These are phyloP conservation scores for Clarias pachynema DNA, from an alignment of 2,797 vertebrate genomes.

Conservation along the genomic window DNA sequence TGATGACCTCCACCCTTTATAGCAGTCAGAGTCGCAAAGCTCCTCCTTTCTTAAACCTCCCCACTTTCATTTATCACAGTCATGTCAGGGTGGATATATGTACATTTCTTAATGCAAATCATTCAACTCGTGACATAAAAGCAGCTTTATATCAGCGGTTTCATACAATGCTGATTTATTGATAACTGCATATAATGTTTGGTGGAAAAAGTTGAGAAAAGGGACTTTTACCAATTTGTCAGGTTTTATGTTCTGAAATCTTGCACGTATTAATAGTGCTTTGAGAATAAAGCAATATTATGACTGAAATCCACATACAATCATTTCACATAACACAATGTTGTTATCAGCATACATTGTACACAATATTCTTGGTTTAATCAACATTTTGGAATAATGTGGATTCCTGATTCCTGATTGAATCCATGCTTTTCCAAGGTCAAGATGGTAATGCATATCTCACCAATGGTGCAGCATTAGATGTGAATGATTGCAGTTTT, in stretches of 20 bases:
- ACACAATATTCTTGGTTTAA: not conserved
- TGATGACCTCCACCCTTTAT: slow-evolving; percentile 16
- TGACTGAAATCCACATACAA: not conserved
- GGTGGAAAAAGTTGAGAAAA: not conserved
- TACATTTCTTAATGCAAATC: not conserved
- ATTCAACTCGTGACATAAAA: not conserved
- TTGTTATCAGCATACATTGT: not conserved
- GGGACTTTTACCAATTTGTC: not conserved
- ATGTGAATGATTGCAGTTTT: not conserved
- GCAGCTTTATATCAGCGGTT: not conserved
- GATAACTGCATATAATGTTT: not conserved
- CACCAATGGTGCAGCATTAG: not conserved
- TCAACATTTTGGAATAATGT: not conserved
- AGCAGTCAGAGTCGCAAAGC: not conserved
- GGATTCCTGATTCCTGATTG: not conserved
- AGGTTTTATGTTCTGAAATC: not conserved
- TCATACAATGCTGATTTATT: not conserved
- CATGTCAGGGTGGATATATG: not conserved
- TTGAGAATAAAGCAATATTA: not conserved
- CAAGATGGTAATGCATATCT: not conserved
- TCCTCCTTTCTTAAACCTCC: not conserved
- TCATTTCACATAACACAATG: not conserved
- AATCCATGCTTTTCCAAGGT: not conserved
- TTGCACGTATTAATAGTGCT: not conserved
- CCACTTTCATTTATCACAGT: slow-evolving; percentile 2